A percentile compares a stretch with the other conserved stretches of the same genome.
Conservation (phyloP, 2,888 invertebrate genomes). For the Campoletis raptor region DNA sequence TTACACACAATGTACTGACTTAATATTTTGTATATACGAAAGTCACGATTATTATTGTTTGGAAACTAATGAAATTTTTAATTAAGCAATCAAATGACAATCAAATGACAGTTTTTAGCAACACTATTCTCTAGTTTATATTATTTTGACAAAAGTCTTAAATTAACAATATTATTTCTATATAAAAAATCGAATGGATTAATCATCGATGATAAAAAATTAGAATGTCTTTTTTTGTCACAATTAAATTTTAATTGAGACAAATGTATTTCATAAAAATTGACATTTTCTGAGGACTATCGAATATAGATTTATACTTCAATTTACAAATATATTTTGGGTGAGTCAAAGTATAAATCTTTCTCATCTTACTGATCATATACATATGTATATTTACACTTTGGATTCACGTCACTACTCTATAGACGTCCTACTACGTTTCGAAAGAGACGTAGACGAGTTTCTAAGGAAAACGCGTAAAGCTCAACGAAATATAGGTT, state of each 20-base stretch:
- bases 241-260: too few relatives aligned
- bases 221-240: neutral
- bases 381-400: neutral
- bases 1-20: neutral
- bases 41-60: neutral
- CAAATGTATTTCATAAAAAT: neutral
- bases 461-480: slow-evolving; percentile 27
- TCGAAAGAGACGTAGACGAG: slow-evolving; percentile 1
- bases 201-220: neutral
- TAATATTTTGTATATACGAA: neutral
- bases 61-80: neutral
- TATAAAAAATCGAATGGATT: too few relatives aligned
- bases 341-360: neutral
- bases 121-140: neutral
- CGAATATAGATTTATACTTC: neutral
- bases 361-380: neutral
- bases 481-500: slow-evolving; percentile 29
- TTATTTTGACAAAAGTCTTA: neutral
- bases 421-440: neutral
- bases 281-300: neutral
- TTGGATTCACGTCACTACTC: slow-evolving; percentile 21
- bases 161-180: too few relatives aligned
- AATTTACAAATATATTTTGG: neutral
- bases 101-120: neutral
- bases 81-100: neutral